Percentiles rank a stretch among this genome's conserved stretches.
Conservation (phyloP, 2,113 vertebrate genomes). For the Tachysurus fulvidraco region DNA sequence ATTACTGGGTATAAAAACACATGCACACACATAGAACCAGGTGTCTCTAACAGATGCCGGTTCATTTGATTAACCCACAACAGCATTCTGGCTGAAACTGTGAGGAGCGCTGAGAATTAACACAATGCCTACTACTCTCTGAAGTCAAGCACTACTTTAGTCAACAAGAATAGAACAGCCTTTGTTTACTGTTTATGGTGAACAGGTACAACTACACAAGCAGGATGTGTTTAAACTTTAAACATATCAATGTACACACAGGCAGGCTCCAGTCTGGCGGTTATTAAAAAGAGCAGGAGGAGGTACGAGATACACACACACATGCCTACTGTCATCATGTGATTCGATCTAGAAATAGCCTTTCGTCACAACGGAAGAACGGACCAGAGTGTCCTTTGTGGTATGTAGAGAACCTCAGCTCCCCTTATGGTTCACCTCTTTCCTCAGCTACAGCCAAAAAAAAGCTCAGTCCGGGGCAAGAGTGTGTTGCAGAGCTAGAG, state of each 20-base stretch:
- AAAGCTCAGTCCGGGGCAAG: constrained; percentile 28
- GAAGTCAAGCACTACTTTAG: constrained; percentile 10
- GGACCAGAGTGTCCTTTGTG: constrained; percentile 41
- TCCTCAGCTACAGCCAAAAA: constrained; percentile 38
- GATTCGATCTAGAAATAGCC: constrained; percentile 55
- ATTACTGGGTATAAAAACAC: constrained; percentile 13
- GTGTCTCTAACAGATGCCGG: constrained; percentile 42
- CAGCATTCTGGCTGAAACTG: constrained; percentile 14
- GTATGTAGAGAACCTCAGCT: constrained; percentile 48
- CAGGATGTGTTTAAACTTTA: constrained; percentile 53
- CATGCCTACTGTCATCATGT: constrained; percentile 52
- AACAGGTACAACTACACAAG: background rate
- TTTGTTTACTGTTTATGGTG: constrained; percentile 25
- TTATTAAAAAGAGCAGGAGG: constrained; percentile 23
- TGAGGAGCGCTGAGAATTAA: constrained; percentile 37
- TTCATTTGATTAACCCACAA: constrained; percentile 35
- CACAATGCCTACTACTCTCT: constrained; percentile 9
- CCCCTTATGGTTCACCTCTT: constrained; percentile 37
- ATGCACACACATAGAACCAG: constrained; percentile 38
- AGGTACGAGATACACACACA: background rate
- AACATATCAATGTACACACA: constrained; percentile 44
- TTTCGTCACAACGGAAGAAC: constrained; percentile 45
- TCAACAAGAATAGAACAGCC: constrained; percentile 9
- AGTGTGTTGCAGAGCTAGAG: background rate
- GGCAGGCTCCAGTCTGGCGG: constrained; percentile 41